These are phyloP conservation scores for Pangasius sanitwongsei DNA, from an alignment of 2,797 vertebrate genomes.

Conservation along the genomic window DNA sequence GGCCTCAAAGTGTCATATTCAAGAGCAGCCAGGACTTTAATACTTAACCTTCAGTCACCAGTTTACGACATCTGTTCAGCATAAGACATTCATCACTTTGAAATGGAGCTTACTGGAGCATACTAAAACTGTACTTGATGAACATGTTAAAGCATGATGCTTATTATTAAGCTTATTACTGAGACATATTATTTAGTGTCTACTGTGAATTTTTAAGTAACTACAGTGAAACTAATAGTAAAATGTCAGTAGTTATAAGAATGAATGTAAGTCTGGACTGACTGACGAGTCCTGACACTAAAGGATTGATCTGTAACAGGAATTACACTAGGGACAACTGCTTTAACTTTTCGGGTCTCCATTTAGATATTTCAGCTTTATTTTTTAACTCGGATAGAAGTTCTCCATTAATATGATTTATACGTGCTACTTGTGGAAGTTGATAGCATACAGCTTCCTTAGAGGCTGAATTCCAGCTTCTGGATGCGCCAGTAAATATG, in stretches of 20 bases:
- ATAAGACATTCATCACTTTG: slow-evolving; percentile 16
- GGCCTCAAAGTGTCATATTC: slow-evolving; percentile 71
- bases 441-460: background rate
- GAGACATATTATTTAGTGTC: background rate
- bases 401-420: background rate
- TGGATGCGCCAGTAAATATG: background rate
- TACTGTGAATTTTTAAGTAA: background rate
- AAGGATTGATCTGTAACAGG: background rate
- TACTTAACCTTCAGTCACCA: slow-evolving; percentile 35
- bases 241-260: background rate
- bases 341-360: background rate
- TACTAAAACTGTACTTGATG: slow-evolving; percentile 3
- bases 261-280: background rate
- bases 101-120: slow-evolving; percentile 24
- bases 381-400: background rate
- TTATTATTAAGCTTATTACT: background rate
- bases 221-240: background rate
- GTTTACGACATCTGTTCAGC: slow-evolving; percentile 16
- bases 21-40: slow-evolving; percentile 67
- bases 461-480: background rate
- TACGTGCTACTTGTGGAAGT: background rate
- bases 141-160: background rate
- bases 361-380: background rate
- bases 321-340: background rate
- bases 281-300: background rate